These are phyloP conservation scores for Heptranchias perlo DNA, from an alignment of 2,113 vertebrate species.

Conservation along the genomic window DNA sequence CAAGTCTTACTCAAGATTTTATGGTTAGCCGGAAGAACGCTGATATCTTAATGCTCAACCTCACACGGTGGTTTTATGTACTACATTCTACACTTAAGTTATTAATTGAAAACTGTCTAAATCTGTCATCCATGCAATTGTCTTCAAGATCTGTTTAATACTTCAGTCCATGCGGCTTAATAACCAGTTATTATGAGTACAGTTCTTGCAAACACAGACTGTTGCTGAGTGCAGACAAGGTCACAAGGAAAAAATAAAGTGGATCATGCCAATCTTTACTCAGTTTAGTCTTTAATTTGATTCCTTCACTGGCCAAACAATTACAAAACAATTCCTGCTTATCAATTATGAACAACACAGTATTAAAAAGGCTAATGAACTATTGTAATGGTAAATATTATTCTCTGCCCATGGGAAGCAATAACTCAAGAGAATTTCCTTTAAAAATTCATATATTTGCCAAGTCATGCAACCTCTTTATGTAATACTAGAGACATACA, in stretches of 20 bases:
- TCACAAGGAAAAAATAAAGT: neutral
- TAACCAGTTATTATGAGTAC: neutral
- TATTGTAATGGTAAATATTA: neutral
- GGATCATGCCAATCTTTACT: neutral
- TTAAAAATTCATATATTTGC: neutral
- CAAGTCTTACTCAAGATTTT: neutral
- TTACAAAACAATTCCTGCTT: neutral
- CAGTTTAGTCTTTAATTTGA: neutral
- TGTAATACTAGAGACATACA: neutral
- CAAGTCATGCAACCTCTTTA: neutral
- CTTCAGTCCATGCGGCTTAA: neutral
- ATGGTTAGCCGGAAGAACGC: neutral
- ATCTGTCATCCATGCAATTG: constrained; percentile 6
- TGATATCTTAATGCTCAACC: neutral
- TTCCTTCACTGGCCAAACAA: neutral
- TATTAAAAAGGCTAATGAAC: neutral
- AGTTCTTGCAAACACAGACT: neutral
- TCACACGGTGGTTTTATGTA: neutral
- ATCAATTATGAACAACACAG: neutral
- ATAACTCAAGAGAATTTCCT: neutral
- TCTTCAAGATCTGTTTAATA: neutral
- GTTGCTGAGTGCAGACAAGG: neutral
- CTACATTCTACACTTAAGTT: neutral
- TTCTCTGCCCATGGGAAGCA: neutral
- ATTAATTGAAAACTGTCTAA: neutral